Conservation (phyloP, 2,888 invertebrate species). For the Amiota minor region DNA sequence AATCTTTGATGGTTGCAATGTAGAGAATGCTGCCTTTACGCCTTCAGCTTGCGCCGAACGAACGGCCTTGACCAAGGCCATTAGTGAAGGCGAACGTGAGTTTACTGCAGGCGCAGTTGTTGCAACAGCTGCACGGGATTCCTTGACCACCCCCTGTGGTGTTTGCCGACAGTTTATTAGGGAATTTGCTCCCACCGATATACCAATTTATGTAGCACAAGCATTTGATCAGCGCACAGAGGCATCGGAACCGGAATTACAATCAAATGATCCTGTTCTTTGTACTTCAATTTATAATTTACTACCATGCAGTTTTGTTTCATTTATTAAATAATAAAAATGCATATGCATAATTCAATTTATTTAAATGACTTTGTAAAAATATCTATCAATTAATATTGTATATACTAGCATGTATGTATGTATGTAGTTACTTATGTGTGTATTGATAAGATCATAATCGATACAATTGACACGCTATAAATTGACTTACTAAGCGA, state of each 20-base stretch:
- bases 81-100: slow-evolving; percentile 84
- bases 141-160: slow-evolving; percentile 88
- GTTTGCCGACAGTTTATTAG: slow-evolving; percentile 88
- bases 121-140: slow-evolving; percentile 77
- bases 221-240: slow-evolving; percentile 70
- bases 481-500: too few relatives aligned
- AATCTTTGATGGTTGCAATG: slow-evolving; percentile 87
- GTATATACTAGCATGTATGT: too few relatives aligned
- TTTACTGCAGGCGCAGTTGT: slow-evolving; percentile 83
- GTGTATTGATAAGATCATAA: too few relatives aligned
- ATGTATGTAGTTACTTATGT: too few relatives aligned
- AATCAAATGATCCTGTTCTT: slow-evolving; percentile 54
- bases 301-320: slow-evolving; percentile 64
- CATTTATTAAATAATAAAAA: slow-evolving; percentile 27
- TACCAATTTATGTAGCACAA: slow-evolving; percentile 82
- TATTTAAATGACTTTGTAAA: too few relatives aligned
- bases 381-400: too few relatives aligned
- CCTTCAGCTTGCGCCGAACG: slow-evolving; percentile 91
- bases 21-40: slow-evolving; percentile 88
- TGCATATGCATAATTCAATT: too few relatives aligned
- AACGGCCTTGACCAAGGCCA: slow-evolving; percentile 86
- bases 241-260: slow-evolving; percentile 34
- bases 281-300: slow-evolving; percentile 70
- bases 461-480: too few relatives aligned
- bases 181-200: slow-evolving; percentile 80